Base-by-base conservation (phyloP, 2,113 vertebrate species). In the Ceyx cyanopectus region DNA sequence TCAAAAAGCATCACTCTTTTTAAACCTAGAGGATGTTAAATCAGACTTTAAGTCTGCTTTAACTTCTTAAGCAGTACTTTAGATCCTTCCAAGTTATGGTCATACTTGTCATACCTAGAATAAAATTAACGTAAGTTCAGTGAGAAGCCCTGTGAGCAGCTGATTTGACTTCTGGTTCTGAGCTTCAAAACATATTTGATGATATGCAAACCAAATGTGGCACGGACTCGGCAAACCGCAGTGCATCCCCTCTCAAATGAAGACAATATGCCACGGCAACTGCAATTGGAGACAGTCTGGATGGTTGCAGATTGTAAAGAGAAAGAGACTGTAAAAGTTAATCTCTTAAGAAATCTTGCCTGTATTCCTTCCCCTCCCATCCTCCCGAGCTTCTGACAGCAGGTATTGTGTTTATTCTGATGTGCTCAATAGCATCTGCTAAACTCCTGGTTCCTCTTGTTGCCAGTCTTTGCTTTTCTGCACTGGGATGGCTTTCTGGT, bases 101-200 rank as follows among this genome's bases (percentile, higher is more conserved):
- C 46, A 37, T 89, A 51, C 16, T 82, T 87, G n/a, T 81, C 15
- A 23, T 87, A 93, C 82, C 57, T 92, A 75, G 67, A 93, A 54
- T 70, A 75, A 89, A 93, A 92, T 32, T 46, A 66, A 83, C 90
- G 43, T 72, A 48, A 92, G 24, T 74, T 53, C 46, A 68, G 61
- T 68, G 70, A 94, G 85, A 91, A 95, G 50, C 37, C 51, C 51
- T 68, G 61, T 92, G 85, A 89, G 79, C 67, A 80, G 48, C 83
- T 93, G 63, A 92, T 93, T 85, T 53, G 91, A 94, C 77, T 96
- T 76, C 84, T 96, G 81, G 24, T 84, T 92, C 85, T 87, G 83
- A 90, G 68, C 73, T 95, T 84, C 50, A 85, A 94, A 95, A 92
- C 45, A 27, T 78, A 73, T 14, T 88, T 3, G 16, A 80, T 95